Evolutionary conservation across 2,888 invertebrate species (phyloP), one percentile per base, ranked within the genome.

Genomic region (Orthosia gracilis): DNA sequence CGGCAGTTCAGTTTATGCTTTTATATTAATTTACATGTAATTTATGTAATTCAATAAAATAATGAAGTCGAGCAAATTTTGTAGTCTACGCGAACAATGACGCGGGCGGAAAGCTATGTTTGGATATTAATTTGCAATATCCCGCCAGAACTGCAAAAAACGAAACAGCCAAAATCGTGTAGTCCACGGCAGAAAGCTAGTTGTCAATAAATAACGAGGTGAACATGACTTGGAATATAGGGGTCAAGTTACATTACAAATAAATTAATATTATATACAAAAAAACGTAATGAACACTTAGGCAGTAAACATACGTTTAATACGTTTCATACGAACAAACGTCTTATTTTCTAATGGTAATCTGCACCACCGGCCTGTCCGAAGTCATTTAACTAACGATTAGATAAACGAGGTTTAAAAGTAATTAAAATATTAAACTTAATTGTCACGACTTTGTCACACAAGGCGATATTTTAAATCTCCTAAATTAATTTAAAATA

Each of bases 351-450:
- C 90, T 95, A 95, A 90, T 96, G 96, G 96, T 96, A 96, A 96
- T 96, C 96, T 96, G 96, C 96, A 96, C 96, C 96, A 96, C 96
- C 96, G 96, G 96, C 96, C 96, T 95, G 89, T 91, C 87, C 70
- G 78, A 84, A 80, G 72, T 77, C 69, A 79, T 76, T 86, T 85
- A 79, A 87, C 83, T 86, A 84, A 88, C 65, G 47, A 63, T 78
- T 66, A 76, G 21, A 62, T 71, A 64, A 64, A 80, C 67, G 65
- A 76, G 62, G 62, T 59, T 73, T 80, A 78, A 69, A 80, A 26
- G 50, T 82, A 76, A 66, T 59, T 76, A 66, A 78, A 83, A 68
- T 57, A 26, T 61, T 55, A 23, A 71, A 72, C 49, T 64, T 61
- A 74, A 71, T 58, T 75, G 69, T 75, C 69, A 71, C 73, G 78